phyloP scores from a whole-genome alignment of 2,797 vertebrate species.

The Poeciliopsis gracilis region DNA sequence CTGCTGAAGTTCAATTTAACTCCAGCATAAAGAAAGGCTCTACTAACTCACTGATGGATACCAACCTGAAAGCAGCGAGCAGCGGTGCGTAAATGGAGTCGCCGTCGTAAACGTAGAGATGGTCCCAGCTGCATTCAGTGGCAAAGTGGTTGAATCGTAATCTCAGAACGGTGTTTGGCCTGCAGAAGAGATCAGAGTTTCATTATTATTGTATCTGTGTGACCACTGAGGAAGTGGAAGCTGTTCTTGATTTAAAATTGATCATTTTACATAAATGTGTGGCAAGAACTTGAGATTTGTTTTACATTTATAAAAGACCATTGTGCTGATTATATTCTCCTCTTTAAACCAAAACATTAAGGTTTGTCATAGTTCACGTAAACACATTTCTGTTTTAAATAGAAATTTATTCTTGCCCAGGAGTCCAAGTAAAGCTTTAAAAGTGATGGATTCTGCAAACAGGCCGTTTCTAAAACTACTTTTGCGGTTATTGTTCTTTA shows the following conservation, averaged over 20 bases:
- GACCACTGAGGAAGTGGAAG: neutral
- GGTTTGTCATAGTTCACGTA: neutral
- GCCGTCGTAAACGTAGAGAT: slow-evolving; percentile 95
- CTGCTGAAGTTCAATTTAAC: no score
- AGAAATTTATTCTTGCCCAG: neutral
- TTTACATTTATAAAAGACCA: neutral
- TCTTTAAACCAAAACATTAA: neutral
- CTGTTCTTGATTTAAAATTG: neutral
- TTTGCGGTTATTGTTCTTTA: neutral
- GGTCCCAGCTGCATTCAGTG: slow-evolving; percentile 98
- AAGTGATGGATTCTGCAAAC: neutral
- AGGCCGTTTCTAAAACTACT: neutral
- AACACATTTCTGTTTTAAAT: neutral
- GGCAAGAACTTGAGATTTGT: neutral
- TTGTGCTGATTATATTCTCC: neutral
- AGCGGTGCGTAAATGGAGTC: slow-evolving; percentile 95
- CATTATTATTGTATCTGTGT: neutral
- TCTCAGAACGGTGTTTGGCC: slow-evolving; percentile 89
- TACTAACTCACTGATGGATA: neutral
- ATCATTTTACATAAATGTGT: neutral
- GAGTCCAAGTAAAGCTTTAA: neutral
- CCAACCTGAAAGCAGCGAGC: slow-evolving; percentile 93
- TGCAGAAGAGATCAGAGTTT: slow-evolving; percentile 59
- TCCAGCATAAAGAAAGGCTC: neutral
- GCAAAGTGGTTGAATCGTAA: slow-evolving; percentile 96